Conservation (phyloP, 2,113 vertebrate species). For the Rostratula benghalensis region DNA sequence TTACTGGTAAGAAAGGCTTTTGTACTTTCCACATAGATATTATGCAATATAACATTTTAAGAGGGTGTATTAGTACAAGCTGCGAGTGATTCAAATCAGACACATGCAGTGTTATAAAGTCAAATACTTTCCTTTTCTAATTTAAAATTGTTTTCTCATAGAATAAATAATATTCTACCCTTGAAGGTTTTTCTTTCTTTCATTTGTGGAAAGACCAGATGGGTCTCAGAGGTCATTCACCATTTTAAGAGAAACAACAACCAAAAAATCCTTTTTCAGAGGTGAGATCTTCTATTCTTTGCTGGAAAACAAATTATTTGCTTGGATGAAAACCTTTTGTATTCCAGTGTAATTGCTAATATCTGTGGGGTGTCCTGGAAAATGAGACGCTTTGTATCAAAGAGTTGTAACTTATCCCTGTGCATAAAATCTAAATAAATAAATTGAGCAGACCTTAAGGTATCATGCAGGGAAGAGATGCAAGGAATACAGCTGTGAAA, state of each 20-base stretch:
- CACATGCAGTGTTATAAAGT: constrained; percentile 47
- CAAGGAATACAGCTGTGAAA: constrained; percentile 52
- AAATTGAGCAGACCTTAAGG: constrained; percentile 53
- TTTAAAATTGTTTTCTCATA: constrained; percentile 73
- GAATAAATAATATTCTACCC: constrained; percentile 72
- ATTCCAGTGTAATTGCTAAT: constrained; percentile 70
- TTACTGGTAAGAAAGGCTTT: constrained; percentile 68
- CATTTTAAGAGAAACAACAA: constrained; percentile 64
- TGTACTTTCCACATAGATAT: constrained; percentile 49
- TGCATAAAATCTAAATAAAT: constrained; percentile 77
- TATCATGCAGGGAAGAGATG: constrained; percentile 49
- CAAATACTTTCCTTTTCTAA: constrained; percentile 65
- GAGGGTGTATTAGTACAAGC: constrained; percentile 52
- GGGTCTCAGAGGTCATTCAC: constrained; percentile 72
- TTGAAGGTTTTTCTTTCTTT: constrained; percentile 69
- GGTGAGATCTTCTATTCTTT: constrained; percentile 68
- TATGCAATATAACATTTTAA: constrained; percentile 68
- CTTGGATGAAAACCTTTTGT: constrained; percentile 75
- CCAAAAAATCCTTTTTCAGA: constrained; percentile 34
- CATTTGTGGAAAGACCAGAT: constrained; percentile 68
- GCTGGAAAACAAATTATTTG: constrained; percentile 75
- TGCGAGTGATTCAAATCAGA: constrained; percentile 66
- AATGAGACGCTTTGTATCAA: constrained; percentile 75
- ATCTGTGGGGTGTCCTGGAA: constrained; percentile 73
- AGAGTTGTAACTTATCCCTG: constrained; percentile 69